Base-by-base conservation (phyloP, 2,113 vertebrate species). In the Pelvicachromis taeniatus region DNA sequence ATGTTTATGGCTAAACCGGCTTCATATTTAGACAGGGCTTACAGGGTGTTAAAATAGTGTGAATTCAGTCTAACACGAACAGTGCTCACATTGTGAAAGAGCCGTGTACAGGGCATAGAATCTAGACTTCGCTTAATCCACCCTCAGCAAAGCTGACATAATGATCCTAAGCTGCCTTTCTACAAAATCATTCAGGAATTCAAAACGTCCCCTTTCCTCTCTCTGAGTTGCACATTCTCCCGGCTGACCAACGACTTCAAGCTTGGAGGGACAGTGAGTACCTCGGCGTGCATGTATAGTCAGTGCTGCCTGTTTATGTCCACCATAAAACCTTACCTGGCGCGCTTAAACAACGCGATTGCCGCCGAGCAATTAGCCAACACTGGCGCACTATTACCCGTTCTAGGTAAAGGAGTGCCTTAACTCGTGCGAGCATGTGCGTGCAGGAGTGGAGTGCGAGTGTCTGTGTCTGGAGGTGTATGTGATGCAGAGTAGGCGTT, bases 141-240 rank as follows among this genome's bases (percentile, higher is more conserved):
- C 95, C 96, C 97, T 98, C 97, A 97, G 97, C 97, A 98, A 98
- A 98, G 96, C 97, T 97, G 97, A 97, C 97, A 98, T 98, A 97
- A 98, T 99, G 97, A 98, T 97, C 96, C 97, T 98, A 98, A 99
- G 97, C 97, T 96, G 96, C 97, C 97, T 98, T 98, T 97, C 96
- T 96, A 96, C 96, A 96, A 97, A 98, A 97, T 97, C 97, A 97
- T 97, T 97, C 95, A 98, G 97, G 97, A 98, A 98, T 98, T 98
- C 96, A 97, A 97, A 98, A 97, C 97, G 97, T 97, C 96, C 96
- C 93, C 95, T 92, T 81, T 84, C 80, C 82, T 96, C 96, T 96
- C 82, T 83, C 73, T 84, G 87, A 90, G 96, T 97, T 97, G 94
- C 96, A 96, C 97, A 97, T 97, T 98, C 97, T 97, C 95, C 96